Percentiles rank a stretch among this genome's conserved stretches.
Conservation (phyloP, 2,797 vertebrate species). For the Myotis daubentonii region DNA sequence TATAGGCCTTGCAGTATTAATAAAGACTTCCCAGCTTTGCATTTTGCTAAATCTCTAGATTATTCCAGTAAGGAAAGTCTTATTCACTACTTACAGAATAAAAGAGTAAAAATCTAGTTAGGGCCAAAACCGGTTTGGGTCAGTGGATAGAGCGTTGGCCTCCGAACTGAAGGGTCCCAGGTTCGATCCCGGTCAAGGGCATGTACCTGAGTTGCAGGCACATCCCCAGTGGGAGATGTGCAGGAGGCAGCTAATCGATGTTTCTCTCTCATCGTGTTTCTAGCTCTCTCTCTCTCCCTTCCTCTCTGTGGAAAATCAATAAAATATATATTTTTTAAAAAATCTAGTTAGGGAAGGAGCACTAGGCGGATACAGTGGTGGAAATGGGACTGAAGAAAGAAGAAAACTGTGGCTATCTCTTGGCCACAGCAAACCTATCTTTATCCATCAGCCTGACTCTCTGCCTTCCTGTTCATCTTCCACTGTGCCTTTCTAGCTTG, state of each 20-base stretch:
- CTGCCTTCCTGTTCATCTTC: not conserved
- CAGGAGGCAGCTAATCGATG: no score
- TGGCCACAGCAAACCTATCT: not conserved
- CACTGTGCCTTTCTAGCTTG: not conserved
- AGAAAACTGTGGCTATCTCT: not conserved
- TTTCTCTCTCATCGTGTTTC: no score
- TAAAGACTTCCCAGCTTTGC: not conserved
- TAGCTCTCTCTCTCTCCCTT: no score
- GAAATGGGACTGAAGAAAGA: not conserved
- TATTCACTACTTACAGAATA: conserved; percentile 5
- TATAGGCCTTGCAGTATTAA: not conserved
- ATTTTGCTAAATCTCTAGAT: conserved; percentile 2
- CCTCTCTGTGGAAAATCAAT: no score
- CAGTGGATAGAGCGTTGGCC: no score
- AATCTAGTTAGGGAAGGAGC: not conserved
- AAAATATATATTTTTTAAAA: not conserved
- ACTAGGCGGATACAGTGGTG: not conserved
- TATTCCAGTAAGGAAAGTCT: conserved; percentile 16
- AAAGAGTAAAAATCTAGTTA: not conserved
- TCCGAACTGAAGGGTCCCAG: no score
- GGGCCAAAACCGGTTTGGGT: no score
- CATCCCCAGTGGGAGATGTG: no score
- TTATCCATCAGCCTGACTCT: not conserved
- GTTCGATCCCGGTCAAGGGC: no score
- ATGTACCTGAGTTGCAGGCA: no score